Evolutionary conservation across 2,113 vertebrate species (phyloP).

Genomic region (Triplophysa siluroides): DNA sequence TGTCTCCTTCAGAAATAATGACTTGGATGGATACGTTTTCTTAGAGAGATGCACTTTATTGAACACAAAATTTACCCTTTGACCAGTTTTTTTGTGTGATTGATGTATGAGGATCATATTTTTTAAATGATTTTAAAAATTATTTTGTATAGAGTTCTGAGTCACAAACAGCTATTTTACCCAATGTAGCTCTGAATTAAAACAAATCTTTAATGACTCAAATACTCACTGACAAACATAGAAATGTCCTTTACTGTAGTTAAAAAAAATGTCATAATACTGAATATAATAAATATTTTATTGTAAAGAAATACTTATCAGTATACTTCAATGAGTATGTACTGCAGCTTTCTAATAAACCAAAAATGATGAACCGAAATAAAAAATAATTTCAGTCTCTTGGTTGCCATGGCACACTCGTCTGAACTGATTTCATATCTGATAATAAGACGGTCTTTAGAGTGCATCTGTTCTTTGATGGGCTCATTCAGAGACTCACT

Average conservation of each 20-base stretch:
- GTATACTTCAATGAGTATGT: not conserved
- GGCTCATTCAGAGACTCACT: constrained; percentile 15
- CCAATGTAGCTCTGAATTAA: too few species aligned
- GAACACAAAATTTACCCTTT: not conserved
- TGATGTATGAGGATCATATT: too few species aligned
- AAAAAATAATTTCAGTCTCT: not conserved
- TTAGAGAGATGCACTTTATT: not conserved
- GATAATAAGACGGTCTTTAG: constrained; percentile 16
- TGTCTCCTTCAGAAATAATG: not conserved
- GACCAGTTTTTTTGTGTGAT: not conserved
- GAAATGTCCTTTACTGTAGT: too few species aligned
- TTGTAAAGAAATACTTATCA: not conserved
- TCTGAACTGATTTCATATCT: not conserved
- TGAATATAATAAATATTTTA: too few species aligned
- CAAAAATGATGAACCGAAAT: not conserved
- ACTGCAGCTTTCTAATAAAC: not conserved
- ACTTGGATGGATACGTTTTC: not conserved
- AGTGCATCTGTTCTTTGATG: constrained; percentile 33
- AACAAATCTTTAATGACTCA: too few species aligned
- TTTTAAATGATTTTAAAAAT: too few species aligned
- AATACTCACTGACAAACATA: too few species aligned
- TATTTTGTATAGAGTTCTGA: too few species aligned
- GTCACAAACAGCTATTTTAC: too few species aligned
- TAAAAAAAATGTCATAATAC: too few species aligned
- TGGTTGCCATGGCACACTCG: not conserved